Base-by-base conservation (phyloP, 2,888 invertebrate genomes). In the Raillietiella orientalis region DNA sequence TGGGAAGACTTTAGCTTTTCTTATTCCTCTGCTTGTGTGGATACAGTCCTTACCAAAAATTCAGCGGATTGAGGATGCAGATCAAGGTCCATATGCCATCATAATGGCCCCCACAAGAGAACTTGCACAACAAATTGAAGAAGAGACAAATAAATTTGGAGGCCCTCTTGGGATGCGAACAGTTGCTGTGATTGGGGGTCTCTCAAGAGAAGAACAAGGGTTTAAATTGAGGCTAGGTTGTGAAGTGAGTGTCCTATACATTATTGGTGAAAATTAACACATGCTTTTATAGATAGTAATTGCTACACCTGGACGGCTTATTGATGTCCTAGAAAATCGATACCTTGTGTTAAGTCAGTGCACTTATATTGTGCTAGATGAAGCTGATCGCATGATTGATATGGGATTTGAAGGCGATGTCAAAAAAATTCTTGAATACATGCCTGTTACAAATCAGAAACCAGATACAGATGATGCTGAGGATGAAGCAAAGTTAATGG, bases 311-410 rank as follows among this genome's bases (percentile, higher is more conserved):
- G 96, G 96, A 56, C 77, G 96, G 59, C 59, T 99, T 23, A 84
- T 96, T 33, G 96, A 99, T 47, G 93, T 96, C 2, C 50, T 99
- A 32, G 93, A 96, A 50, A 99, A 96, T 49, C 61, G 90, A 30
- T 99, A 96, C 45, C 54, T 99, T 34, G 90, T 93, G 5, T 52
- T 99, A 10, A 77, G 71, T 46, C 77, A 93, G 41, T 99, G 96
- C 47, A 93, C 96, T 0, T 99, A 99, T 45, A 84, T 96, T 31
- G 90, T 79, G 4, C 55, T 77, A 27, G 77, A 79, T 40, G 75
- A 84, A 54, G 96, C 96, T 16, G 96, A 99, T 55, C 64, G 90
- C 42, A 99, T 99, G 96, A 87, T 99, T 48, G 93, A 99, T 56
- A 90, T 99, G 77, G 93, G 93, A 44, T 99, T 99, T 44, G 96